phyloP scores from a whole-genome alignment of 2,797 vertebrate species.

The Syngnathus acus region DNA sequence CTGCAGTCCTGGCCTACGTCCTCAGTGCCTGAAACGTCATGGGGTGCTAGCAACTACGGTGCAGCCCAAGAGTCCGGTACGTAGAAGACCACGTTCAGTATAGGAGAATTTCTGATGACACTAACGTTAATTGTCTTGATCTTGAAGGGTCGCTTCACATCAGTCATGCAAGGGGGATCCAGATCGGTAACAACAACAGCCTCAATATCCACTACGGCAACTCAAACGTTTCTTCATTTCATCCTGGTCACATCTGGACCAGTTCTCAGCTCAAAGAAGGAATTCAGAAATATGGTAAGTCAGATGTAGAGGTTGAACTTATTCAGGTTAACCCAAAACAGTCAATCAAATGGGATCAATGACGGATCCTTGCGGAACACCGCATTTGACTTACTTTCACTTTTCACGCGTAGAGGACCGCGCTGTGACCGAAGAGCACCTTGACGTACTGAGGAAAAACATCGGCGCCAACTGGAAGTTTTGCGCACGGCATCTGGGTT shows the following conservation, averaged over 20 bases:
- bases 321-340: background rate
- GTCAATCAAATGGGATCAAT: background rate
- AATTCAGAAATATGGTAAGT: constrained; percentile 63
- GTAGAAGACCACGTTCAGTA: background rate
- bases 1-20: constrained; percentile 54
- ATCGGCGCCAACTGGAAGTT: constrained; percentile 82
- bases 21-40: constrained; percentile 45
- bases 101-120: background rate
- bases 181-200: constrained; percentile 80
- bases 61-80: constrained; percentile 50
- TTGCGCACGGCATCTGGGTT: constrained; percentile 79
- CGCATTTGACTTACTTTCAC: background rate
- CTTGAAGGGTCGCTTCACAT: constrained; percentile 59
- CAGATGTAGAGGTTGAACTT: no score
- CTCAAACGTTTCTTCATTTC: constrained; percentile 5
- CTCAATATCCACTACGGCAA: constrained; percentile 67
- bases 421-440: constrained; percentile 69
- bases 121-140: background rate
- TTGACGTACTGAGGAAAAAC: constrained; percentile 79
- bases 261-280: constrained; percentile 46
- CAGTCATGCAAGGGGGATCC: constrained; percentile 74
- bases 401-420: constrained; percentile 42
- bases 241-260: background rate
- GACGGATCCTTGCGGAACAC: background rate
- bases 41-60: constrained; percentile 8